A percentile compares a stretch with the other conserved stretches of the same genome.
Evolutionary conservation across 2,888 invertebrate genomes (phyloP).

Genomic region (Parasteatoda lunata): DNA sequence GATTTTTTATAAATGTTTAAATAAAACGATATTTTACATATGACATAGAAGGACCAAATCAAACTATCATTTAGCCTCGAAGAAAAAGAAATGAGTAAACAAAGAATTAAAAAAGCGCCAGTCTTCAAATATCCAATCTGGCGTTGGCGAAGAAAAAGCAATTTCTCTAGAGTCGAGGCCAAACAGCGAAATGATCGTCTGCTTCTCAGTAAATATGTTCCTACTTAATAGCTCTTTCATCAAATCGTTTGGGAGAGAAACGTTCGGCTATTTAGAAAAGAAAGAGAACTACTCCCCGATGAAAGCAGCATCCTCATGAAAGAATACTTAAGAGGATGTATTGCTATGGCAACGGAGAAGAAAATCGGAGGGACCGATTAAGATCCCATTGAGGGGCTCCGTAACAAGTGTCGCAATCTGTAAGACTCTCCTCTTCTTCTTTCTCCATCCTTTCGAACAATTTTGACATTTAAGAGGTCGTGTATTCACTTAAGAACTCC

Average conservation of each 20-base stretch:
- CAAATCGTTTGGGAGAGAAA: not conserved
- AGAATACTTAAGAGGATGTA: constrained; percentile 40
- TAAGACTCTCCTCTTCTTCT: constrained; percentile 27
- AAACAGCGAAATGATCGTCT: not conserved
- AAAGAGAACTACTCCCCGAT: not conserved
- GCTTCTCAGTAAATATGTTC: not conserved
- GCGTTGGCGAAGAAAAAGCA: not conserved
- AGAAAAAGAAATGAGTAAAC: not conserved
- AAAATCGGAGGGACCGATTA: constrained; percentile 28
- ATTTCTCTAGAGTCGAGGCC: not conserved
- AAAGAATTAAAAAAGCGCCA: not conserved
- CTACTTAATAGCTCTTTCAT: not conserved
- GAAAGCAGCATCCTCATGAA: not conserved
- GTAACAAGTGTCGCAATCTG: constrained; percentile 58
- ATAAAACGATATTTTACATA: no score
- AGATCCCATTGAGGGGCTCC: not conserved
- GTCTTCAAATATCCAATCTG: not conserved
- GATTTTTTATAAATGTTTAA: no score
- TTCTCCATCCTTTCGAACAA: not conserved
- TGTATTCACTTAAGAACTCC: not conserved
- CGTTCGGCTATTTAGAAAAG: not conserved
- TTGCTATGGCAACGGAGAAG: constrained; percentile 32
- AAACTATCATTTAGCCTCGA: no score
- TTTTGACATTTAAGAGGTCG: not conserved
- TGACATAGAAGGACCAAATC: no score